phyloP scores from a whole-genome alignment of 2,888 invertebrate genomes.

The Drosophila monieri region DNA sequence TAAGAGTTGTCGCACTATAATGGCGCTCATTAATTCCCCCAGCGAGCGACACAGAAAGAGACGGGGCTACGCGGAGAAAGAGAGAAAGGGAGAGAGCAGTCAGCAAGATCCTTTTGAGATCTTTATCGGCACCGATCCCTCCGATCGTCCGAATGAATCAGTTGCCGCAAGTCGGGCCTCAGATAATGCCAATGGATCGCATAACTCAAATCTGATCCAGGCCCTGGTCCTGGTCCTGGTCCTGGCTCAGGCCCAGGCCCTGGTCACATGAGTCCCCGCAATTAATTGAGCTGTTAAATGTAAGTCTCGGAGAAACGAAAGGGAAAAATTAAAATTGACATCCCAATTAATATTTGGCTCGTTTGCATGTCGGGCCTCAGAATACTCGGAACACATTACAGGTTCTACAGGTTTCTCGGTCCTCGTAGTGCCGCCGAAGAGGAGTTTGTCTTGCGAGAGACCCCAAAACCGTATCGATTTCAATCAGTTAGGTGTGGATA shows the following conservation, averaged over 20 bases:
- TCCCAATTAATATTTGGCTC: slow-evolving; percentile 79
- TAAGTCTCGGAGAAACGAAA: slow-evolving; percentile 79
- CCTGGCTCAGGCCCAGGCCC: slow-evolving; percentile 12
- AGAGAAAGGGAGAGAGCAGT: slow-evolving; percentile 58
- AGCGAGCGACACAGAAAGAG: slow-evolving; percentile 11
- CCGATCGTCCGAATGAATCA: slow-evolving; percentile 67
- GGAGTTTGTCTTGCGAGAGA: background rate
- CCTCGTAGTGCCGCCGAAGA: slow-evolving; percentile 13
- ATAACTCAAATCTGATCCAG: slow-evolving; percentile 68
- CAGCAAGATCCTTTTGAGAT: slow-evolving; percentile 82
- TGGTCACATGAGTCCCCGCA: slow-evolving; percentile 51
- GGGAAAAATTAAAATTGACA: slow-evolving; percentile 79
- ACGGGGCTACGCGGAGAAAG: slow-evolving; percentile 16
- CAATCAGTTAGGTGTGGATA: slow-evolving; percentile 44
- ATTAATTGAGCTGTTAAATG: slow-evolving; percentile 80
- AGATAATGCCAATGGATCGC: slow-evolving; percentile 76
- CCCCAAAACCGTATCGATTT: slow-evolving; percentile 33
- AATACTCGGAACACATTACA: slow-evolving; percentile 48
- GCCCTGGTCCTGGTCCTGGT: slow-evolving; percentile 26
- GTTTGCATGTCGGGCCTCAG: slow-evolving; percentile 60
- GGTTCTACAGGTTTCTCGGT: slow-evolving; percentile 56
- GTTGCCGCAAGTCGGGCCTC: slow-evolving; percentile 64
- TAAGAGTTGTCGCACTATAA: slow-evolving; percentile 82
- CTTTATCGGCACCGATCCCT: slow-evolving; percentile 73
- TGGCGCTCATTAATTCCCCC: slow-evolving; percentile 76